Evolutionary conservation across 2,888 invertebrate genomes (phyloP), one percentile per base, ranked within the genome.

Genomic region (Chalcis sispes): DNA sequence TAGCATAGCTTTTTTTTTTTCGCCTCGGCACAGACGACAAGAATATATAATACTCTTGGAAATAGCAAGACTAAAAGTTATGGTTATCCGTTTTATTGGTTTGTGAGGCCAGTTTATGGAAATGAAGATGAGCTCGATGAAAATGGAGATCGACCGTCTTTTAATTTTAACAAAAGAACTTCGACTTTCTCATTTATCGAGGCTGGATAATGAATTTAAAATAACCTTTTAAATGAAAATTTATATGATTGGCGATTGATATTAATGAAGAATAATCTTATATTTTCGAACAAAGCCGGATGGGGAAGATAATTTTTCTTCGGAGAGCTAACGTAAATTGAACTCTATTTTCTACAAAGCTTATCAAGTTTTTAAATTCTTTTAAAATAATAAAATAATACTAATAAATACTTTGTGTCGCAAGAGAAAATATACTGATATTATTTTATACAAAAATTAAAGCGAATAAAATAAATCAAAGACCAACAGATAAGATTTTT

Each of bases 271-370:
- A 3, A 52, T 62, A 8, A 2, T 29, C 42, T 61, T 46, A 18
- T 58, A 13, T 36, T 61, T 56, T 5, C 62, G 74, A 79, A 13
- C 77, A 84, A 84, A 0, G 81, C 81, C 13, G 85, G 83, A 10
- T 85, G 83, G 85, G 84, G 84, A 25, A 82, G 83, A n/a, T 83
- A 73, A 69, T 20, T 29, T 42, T 42, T 42, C 15, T 42, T 13
- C 15, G 13, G 7, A 32, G 8, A 32, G 3, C 5, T 32, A 32
- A 32, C 5, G 32, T 5, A 32, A 8, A 32, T 32, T 32, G n/a
- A n/a, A n/a, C n/a, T n/a, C n/a, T n/a, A n/a, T n/a, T n/a, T n/a
- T n/a, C n/a, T n/a, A n/a, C n/a, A n/a, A n/a, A n/a, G n/a, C n/a
- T n/a, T n/a, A n/a, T n/a, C n/a, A n/a, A n/a, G n/a, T n/a, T n/a